A percentile compares a stretch with the other conserved stretches of the same genome.
These are phyloP conservation scores for Cheilosia impressa DNA, from an alignment of 2,888 invertebrate species.

Conservation along the genomic window DNA sequence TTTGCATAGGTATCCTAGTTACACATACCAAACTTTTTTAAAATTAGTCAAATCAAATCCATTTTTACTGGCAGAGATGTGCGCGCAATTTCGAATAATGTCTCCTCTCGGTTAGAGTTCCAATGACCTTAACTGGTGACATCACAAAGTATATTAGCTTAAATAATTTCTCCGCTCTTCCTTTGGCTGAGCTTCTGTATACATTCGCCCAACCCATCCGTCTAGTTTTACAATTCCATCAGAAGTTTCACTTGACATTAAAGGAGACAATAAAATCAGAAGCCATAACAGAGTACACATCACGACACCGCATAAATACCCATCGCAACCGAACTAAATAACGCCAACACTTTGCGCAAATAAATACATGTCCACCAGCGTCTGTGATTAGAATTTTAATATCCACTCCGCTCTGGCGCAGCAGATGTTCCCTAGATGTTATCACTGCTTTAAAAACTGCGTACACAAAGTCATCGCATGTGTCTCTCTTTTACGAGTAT, in stretches of 20 bases:
- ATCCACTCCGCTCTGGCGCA: conserved; percentile 3
- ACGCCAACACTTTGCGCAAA: conserved; percentile 44
- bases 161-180: background rate
- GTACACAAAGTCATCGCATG: conserved; percentile 35
- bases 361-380: conserved; percentile 40
- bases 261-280: conserved; percentile 50
- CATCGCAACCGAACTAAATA: conserved; percentile 28
- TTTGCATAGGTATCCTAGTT: no score
- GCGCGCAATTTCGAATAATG: no score
- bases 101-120: no score
- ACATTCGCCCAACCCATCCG: background rate
- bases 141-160: background rate
- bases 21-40: no score
- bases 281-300: conserved; percentile 36
- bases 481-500: conserved; percentile 20
- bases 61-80: no score
- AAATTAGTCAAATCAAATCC: no score
- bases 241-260: conserved; percentile 44
- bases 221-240: conserved; percentile 14
- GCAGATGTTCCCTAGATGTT: conserved; percentile 64
- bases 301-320: conserved; percentile 7
- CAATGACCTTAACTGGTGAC: background rate
- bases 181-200: background rate
- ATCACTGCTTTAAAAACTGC: conserved; percentile 40
- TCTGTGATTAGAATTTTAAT: conserved; percentile 52